Evolutionary conservation across 92 coral and sea anemone species (phyloP), one percentile per base, ranked within the genome.

Genomic region (Umimayanthus kanabou): DNA sequence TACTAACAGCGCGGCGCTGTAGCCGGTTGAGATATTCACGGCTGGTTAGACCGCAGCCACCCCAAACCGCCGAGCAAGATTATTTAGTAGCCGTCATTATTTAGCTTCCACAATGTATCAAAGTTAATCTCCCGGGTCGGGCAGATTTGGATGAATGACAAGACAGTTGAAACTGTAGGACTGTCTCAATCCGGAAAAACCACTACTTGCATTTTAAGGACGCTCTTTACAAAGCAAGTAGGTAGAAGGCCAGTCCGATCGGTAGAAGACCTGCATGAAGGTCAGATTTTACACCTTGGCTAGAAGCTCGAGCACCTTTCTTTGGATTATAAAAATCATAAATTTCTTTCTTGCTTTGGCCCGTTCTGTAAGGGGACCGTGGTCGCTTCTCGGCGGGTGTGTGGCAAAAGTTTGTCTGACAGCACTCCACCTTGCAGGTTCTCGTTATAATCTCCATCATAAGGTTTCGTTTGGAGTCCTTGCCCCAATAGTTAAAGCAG

Each of bases 371-470:
- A 10, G 64, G 66, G 9, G 16, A 16, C 11, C n/a, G 33, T 6
- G 87, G 87, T 25, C 78, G 78, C 33, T 83, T 83, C 0, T 49
- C 65, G 23, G 43, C 87, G 26, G 87, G 79, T 40, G 87, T 83
- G 66, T 83, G 87, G 43, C 87, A 83, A 72, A 70, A 71, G 67
- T 83, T 74, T 30, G 55, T 83, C 40, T 71, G 77, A 39, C 87
- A 83, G 69, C 87, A 83, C 64, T 83, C 87, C 26, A 83, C 67
- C n/a, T 70, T 83, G 28, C 87, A 83, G 77, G 37, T 29, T 0
- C 33, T 67, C 14, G 25, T 50, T 61, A 61, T 39, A 71, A 83
- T 71, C 0, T 45, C 45, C 87, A 83, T 70, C 30, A 83, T 47
- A 13, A 26, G 78, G 6, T 47, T 83, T 13, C 23, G 64, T 6